Evolutionary conservation across 2,797 vertebrate genomes (phyloP), one percentile per base, ranked within the genome.

Genomic region (Ispidina lecontei): DNA sequence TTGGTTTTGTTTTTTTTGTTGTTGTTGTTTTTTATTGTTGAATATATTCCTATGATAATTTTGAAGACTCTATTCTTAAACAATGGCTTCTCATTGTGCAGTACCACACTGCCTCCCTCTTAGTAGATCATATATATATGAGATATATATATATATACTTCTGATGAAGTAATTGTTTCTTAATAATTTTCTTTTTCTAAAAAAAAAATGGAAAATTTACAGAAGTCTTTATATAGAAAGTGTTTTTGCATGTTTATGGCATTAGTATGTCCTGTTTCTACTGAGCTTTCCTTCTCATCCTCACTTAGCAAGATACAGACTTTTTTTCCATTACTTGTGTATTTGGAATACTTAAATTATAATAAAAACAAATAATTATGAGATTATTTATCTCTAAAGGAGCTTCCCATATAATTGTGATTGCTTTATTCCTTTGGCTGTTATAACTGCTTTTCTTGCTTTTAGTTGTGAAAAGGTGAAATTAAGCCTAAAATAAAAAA

Each of bases 31-130:
- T 4, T 33, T 35, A 39, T 18, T 84, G 33, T 81, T 92, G 67
- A 77, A 88, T 89, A 70, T 82, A 73, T 88, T 88, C 8, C 35
- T 71, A 37, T 33, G n/a, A 85, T 83, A 80, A 39, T 84, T 91
- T 93, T 87, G 89, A 86, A 92, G 55, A 64, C 28, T 56, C 43
- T 25, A 7, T 91, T 76, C 64, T 87, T 88, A 88, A 93, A 41
- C 65, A 75, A 22, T 0, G 13, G 17, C 33, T 88, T 82, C 77
- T 92, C 26, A 9, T 64, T 77, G 55, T 80, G 64, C 75, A 84
- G 4, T 79, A 35, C 22, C 39, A 79, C 31, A 23, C 26, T 68
- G 33, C 25, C 35, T 82, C 33, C 19, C 23, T 68, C 25, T 76
- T 84, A 43, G 49, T 46, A 83, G 56, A 23, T 64, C 39, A 11